Base-by-base conservation (phyloP, 2,888 invertebrate species). In the Acrobasis suavella region DNA sequence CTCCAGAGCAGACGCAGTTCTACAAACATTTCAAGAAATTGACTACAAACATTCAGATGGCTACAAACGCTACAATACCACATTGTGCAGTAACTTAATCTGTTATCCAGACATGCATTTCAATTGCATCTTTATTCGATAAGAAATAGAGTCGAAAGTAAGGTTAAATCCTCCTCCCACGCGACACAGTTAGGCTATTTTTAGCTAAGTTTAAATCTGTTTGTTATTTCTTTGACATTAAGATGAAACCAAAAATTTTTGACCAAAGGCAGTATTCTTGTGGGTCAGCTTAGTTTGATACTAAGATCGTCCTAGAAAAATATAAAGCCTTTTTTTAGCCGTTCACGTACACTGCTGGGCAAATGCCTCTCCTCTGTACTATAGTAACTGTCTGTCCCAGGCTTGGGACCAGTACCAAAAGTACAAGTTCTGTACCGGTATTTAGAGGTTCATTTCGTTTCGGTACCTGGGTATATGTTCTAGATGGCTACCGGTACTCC, bases 11-110 rank as follows among this genome's bases (percentile, higher is more conserved):
- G 32, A 50, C 49, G 46, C 39, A 54, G 46, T 64, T 58, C 17
- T 52, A 62, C 62, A 62, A 58, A 58, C 60, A 69, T 65, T 65
- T 62, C 62, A 22, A 65, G 65, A 69, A 65, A 65, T 64, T 64
- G 69, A 65, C 64, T 67, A 56, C 63, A 65, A 67, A 64, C 62
- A 64, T 64, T 62, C 52, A 46, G 42, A 58, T 55, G 62, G 56
- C 64, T 64, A 67, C 65, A 64, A 65, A 59, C 38, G 59, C 64
- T 64, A 67, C 65, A 64, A 65, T 60, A 46, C 61, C 56, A 61
- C 63, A 62, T 65, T 60, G 63, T 67, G 56, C 50, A 63, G 64
- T 63, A 63, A 67, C 64, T 62, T 67, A 68, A 68, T 68, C 66
- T 64, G 60, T 14, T 15, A 17, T 17, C 14, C 14, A 1, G 8